A percentile compares a stretch with the other conserved stretches of the same genome.
Evolutionary conservation across 2,113 vertebrate genomes (phyloP).

Genomic region (Aptenodytes patagonicus): DNA sequence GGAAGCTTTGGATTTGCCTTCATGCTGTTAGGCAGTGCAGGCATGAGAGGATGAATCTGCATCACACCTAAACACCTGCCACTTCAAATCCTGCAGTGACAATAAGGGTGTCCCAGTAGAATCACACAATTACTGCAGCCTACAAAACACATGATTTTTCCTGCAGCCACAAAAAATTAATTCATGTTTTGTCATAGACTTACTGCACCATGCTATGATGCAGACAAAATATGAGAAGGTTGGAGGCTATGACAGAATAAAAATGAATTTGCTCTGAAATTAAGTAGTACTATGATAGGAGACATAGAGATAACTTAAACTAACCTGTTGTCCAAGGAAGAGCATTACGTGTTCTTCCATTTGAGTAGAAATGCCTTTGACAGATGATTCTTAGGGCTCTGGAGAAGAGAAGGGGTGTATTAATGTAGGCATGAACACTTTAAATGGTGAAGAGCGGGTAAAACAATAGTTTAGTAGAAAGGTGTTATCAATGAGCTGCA

Average conservation of each 20-base stretch:
- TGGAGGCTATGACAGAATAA: not conserved
- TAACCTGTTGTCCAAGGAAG: not conserved
- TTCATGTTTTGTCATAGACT: not conserved
- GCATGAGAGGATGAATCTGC: conserved; percentile 30
- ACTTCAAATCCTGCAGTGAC: conserved; percentile 45
- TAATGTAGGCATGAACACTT: not conserved
- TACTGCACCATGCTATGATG: not conserved
- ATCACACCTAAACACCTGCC: conserved; percentile 48
- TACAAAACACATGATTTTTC: not conserved
- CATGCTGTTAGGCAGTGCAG: conserved; percentile 1
- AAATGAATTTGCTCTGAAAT: not conserved
- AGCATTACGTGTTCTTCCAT: not conserved
- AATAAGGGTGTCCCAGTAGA: conserved; percentile 3
- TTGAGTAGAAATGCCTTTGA: not conserved
- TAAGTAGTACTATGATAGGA: not conserved
- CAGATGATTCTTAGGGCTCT: not conserved
- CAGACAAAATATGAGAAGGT: not conserved
- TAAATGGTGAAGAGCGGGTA: not conserved
- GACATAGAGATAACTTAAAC: not conserved
- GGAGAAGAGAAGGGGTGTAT: not conserved
- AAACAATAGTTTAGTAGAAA: not conserved
- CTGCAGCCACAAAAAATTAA: not conserved
- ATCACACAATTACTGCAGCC: conserved; percentile 20
- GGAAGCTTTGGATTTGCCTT: conserved; percentile 43
- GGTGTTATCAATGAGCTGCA: not conserved